Evolutionary conservation across 2,113 vertebrate species (phyloP).

Genomic region (Todiramphus saurophagus): DNA sequence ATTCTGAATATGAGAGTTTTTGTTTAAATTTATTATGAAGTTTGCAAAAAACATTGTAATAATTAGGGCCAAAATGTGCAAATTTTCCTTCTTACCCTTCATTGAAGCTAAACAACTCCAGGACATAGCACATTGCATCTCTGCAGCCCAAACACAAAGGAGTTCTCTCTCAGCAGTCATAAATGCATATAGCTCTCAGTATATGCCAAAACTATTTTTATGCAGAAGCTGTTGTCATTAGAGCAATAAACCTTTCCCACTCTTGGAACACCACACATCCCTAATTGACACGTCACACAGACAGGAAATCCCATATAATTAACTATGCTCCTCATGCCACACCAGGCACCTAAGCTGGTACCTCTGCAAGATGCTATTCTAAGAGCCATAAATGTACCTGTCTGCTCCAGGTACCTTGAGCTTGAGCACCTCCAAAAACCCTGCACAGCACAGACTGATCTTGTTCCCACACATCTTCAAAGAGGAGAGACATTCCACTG

Average conservation of each 20-base stretch:
- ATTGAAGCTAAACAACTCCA: neutral
- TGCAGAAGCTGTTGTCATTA: neutral
- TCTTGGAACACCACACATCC: neutral
- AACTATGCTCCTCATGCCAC: neutral
- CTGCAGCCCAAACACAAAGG: neutral
- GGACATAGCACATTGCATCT: neutral
- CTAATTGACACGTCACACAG: neutral
- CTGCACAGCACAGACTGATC: neutral
- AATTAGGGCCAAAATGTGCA: neutral
- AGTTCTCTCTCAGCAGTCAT: neutral
- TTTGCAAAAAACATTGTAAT: neutral
- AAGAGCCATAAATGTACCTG: neutral
- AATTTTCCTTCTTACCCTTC: neutral
- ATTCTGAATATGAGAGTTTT: neutral
- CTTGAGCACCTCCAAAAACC: neutral
- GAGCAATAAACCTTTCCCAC: neutral
- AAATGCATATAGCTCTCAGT: neutral
- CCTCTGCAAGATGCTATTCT: neutral
- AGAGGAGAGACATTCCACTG: neutral
- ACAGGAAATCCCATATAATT: neutral
- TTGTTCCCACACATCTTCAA: neutral
- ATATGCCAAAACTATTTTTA: neutral
- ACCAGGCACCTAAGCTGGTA: neutral
- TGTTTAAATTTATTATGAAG: neutral
- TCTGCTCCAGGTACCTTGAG: neutral